Base-by-base conservation (phyloP, 2,888 invertebrate genomes). In the Cheilosia scutellata region DNA sequence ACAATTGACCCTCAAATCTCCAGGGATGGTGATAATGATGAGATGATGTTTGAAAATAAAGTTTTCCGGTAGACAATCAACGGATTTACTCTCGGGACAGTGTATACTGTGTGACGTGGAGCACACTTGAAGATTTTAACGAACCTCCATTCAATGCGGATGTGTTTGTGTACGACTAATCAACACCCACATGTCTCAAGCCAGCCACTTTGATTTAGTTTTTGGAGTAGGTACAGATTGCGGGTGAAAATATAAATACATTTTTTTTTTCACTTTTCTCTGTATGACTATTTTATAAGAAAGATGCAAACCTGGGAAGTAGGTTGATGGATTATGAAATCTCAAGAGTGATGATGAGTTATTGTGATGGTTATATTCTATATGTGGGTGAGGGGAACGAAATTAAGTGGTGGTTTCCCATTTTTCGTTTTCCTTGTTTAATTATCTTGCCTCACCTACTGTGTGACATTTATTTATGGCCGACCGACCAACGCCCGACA, bases 291-390 rank as follows among this genome's bases (percentile, higher is more conserved):
- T n/a, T 60, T 42, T 13, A 6, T 6, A 25, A 13, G 40, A 25
- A 20, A 25, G 70, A 68, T 68, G 27, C 62, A 58, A 40, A 58
- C 20, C 65, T 76, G 78, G 62, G 55, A 78, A 68, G 37, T 72
- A 72, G 65, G 72, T 53, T 74, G 49, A 49, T 57, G 78, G 82
- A 83, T 83, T 83, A 83, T 72, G 78, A 83, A 78, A 83, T 74
- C 55, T 72, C 37, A 42, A 31, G 65, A 72, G 53, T 68, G 71
- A 66, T 62, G 60, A 74, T 83, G 72, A 82, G 72, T 77, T 77
- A 72, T 79, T 65, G 42, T 44, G 63, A 63, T 63, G 53, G 16
- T 25, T 60, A 13, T 2, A 29, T 11, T 27, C 58, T 49, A 5
- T 31, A 6, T 5, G n/a, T 7, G 27, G 16, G 5, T 5, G 29